phyloP scores from a whole-genome alignment of 2,888 invertebrate genomes.

The Onthophagus sagittarius region DNA sequence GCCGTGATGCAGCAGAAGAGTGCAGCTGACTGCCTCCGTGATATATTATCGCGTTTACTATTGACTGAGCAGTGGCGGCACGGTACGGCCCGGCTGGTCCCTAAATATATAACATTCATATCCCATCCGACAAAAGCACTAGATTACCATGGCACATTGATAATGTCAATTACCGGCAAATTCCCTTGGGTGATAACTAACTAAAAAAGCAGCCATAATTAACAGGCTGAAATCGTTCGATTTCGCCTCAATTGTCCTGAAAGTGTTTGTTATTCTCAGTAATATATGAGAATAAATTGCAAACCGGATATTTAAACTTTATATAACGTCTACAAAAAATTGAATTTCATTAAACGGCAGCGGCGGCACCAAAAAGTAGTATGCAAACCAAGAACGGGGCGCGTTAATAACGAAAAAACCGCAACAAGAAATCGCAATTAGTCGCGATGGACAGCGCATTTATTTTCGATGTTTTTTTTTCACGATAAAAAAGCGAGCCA shows the following conservation, averaged over 20 bases:
- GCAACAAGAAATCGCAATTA: constrained; percentile 24
- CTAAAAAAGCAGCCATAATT: neutral
- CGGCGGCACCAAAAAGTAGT: neutral
- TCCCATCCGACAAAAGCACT: constrained; percentile 35
- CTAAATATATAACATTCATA: constrained; percentile 40
- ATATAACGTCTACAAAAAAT: neutral
- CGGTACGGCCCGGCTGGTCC: neutral
- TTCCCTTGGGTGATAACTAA: neutral
- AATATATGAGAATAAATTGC: too few species aligned
- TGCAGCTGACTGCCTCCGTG: constrained; percentile 35
- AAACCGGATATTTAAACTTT: too few species aligned
- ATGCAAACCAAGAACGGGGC: neutral
- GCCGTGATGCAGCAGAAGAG: constrained; percentile 26
- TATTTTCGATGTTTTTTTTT: constrained; percentile 8
- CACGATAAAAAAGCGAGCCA: constrained; percentile 9
- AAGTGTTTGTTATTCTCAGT: too few species aligned
- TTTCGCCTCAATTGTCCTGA: neutral
- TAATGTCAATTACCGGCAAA: neutral
- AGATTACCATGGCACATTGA: neutral
- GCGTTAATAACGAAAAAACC: constrained; percentile 13
- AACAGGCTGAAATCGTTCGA: neutral
- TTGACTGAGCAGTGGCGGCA: constrained; percentile 35
- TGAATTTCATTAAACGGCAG: neutral
- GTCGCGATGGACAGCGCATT: constrained; percentile 18
- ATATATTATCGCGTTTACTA: constrained; percentile 40